Evolutionary conservation across 2,113 vertebrate genomes (phyloP).

Genomic region (Tragelaphus strepsiceros): DNA sequence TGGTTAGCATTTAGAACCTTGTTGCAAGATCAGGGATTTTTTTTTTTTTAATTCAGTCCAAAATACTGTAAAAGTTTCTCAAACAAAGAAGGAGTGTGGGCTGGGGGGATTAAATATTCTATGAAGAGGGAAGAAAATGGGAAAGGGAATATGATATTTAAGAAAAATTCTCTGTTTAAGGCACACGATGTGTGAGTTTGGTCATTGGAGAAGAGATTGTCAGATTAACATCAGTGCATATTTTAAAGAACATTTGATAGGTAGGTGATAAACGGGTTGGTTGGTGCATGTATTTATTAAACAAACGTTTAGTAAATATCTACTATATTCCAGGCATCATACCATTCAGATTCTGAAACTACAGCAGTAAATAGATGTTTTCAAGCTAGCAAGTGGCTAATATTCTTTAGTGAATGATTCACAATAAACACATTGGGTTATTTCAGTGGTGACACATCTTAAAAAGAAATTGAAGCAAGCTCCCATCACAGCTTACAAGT

Average conservation of each 20-base stretch:
- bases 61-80: neutral
- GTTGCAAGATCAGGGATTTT: neutral
- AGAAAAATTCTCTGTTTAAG: neutral
- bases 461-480: neutral
- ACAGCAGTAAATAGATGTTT: neutral
- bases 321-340: neutral
- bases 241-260: neutral
- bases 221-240: neutral
- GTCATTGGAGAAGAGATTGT: neutral
- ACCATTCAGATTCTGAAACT: neutral
- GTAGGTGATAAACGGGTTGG: neutral
- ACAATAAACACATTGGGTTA: neutral
- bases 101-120: neutral
- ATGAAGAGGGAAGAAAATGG: neutral
- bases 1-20: neutral
- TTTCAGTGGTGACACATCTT: neutral
- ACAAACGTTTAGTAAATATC: neutral
- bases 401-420: neutral
- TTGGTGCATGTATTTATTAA: neutral
- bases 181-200: neutral
- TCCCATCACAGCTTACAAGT: neutral
- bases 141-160: neutral
- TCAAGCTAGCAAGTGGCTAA: neutral
- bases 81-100: neutral
- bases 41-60: neutral